Evolutionary conservation across 2,797 vertebrate species (phyloP).

Genomic region (Melanotaenia maccullochi): DNA sequence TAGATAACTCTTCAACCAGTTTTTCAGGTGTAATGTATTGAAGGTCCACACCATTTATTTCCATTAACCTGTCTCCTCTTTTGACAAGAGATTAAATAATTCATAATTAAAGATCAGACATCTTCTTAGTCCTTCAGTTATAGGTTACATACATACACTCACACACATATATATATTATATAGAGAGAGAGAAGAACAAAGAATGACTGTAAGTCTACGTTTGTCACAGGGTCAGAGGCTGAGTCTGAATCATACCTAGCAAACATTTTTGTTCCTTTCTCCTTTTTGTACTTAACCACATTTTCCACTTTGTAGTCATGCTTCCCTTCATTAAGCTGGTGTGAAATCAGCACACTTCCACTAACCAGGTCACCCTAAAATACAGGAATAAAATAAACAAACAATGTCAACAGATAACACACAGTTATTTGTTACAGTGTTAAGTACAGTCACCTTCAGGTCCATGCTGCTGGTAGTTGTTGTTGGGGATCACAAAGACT

Average conservation of each 20-base stretch:
- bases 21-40: slow-evolving; percentile 69
- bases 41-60: slow-evolving; percentile 70
- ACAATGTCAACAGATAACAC: neutral
- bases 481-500: neutral
- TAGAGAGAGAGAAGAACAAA: too few relatives aligned
- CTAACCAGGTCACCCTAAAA: slow-evolving; percentile 57
- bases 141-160: neutral
- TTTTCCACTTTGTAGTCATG: slow-evolving; percentile 80
- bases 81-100: slow-evolving; percentile 34
- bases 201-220: too few relatives aligned
- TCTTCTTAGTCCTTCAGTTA: neutral
- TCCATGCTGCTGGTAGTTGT: slow-evolving; percentile 53
- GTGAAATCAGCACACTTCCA: slow-evolving; percentile 73
- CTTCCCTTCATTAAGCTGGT: slow-evolving; percentile 72
- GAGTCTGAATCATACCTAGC: slow-evolving; percentile 67
- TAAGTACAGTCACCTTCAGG: slow-evolving; percentile 44
- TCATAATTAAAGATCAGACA: neutral
- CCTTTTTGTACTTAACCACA: slow-evolving; percentile 64
- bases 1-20: slow-evolving; percentile 66
- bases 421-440: neutral
- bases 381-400: slow-evolving; percentile 9
- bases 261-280: slow-evolving; percentile 41
- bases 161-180: too few relatives aligned
- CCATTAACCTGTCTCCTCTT: slow-evolving; percentile 79
- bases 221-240: too few relatives aligned